Conservation (phyloP, 2,888 invertebrate species). For the Ethmia dodecea region DNA sequence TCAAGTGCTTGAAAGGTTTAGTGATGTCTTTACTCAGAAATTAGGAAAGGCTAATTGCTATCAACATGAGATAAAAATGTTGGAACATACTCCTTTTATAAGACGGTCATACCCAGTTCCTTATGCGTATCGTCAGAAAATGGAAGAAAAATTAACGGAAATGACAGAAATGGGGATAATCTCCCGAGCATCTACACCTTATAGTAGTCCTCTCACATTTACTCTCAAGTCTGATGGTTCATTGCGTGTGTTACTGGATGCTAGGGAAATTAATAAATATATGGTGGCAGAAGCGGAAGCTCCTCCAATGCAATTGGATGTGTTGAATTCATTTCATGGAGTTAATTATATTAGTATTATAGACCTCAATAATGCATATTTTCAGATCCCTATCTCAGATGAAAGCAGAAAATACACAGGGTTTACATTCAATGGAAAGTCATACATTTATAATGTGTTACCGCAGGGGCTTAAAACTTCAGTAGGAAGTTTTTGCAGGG, state of each 20-base stretch:
- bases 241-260: constrained; percentile 2
- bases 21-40: constrained; percentile 3
- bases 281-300: constrained; percentile 25
- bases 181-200: not conserved
- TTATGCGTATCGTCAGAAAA: constrained; percentile 18
- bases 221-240: constrained; percentile 3
- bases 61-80: constrained; percentile 19
- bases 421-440: constrained; percentile 11
- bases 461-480: constrained; percentile 16
- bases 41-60: constrained; percentile 19
- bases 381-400: constrained; percentile 11
- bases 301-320: constrained; percentile 20
- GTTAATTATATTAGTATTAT: constrained; percentile 16
- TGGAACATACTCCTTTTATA: constrained; percentile 11
- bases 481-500: constrained; percentile 11
- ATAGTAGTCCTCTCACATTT: constrained; percentile 5
- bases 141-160: constrained; percentile 17
- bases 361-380: constrained; percentile 13
- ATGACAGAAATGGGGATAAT: constrained; percentile 12
- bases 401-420: constrained; percentile 14
- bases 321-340: constrained; percentile 23
- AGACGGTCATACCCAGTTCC: constrained; percentile 20
- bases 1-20: constrained; percentile 4
- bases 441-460: constrained; percentile 9
- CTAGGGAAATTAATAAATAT: constrained; percentile 1